Base-by-base conservation (phyloP, 2,113 vertebrate species). In the Chelonoidis abingdonii region DNA sequence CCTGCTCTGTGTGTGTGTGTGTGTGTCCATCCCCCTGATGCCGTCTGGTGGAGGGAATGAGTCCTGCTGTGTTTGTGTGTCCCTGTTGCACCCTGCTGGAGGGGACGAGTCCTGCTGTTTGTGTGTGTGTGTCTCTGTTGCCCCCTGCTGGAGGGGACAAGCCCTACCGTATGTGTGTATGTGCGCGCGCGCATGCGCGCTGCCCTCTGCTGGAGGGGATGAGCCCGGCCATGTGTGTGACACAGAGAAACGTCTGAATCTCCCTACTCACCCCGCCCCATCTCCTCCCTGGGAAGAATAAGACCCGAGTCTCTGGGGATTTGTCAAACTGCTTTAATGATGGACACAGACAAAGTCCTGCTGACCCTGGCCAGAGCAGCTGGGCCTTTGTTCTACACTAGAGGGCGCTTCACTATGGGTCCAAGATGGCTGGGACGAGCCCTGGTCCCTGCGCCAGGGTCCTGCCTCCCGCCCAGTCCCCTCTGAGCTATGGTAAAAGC, bases 241-340 rank as follows among this genome's bases (percentile, higher is more conserved):
- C 11, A 2, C 31, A 69, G 31, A n/a, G 12, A 38, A 38, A 72
- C 3, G 2, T 9, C 65, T 35, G 65, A 72, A 10, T 72, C 65
- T 72, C 65, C n/a, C 65, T 19, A n/a, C 65, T 72, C 17, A 17
- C 81, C 21, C 31, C 25, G 7, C 24, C 78, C 10, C 11, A 2
- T 24, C 35, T 5, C 2, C 6, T 6, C 10, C 54, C 19, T 44
- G 25, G 49, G 10, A 27, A 57, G 78, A 88, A 84, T 8, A 84
- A 92, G 41, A 80, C 14, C 49, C 47, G n/a, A 72, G 25, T 35
- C 21, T 9, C 29, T 25, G 10, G n/a, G 21, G 52, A 78, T 92
- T 69, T 92, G 85, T 41, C 80, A 92, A 92, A 87, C 69, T 59
- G 47, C 25, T 54, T 88, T 92, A 88, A 84, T 92, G 86, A 24